These are phyloP conservation scores for Pantala flavescens DNA, from an alignment of 1,140 invertebrate genomes.

Conservation along the genomic window DNA sequence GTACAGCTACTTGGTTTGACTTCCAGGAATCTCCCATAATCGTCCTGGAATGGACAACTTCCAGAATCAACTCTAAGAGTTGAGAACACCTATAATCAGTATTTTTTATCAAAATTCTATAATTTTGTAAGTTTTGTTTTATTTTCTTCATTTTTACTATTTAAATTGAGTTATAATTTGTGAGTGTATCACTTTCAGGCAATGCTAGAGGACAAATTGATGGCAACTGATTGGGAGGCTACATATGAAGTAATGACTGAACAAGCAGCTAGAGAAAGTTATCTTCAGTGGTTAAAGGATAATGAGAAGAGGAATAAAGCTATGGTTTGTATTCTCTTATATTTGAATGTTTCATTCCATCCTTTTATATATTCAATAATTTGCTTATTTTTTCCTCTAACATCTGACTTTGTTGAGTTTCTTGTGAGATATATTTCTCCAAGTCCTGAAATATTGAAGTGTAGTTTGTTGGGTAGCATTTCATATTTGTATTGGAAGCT, in stretches of 20 bases:
- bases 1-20: too few relatives aligned
- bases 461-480: too few relatives aligned
- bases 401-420: too few relatives aligned
- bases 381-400: too few relatives aligned
- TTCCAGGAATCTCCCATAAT: too few relatives aligned
- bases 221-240: slow-evolving; percentile 87
- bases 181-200: slow-evolving; percentile 41
- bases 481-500: too few relatives aligned
- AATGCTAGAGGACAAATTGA: slow-evolving; percentile 87
- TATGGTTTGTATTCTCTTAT: slow-evolving; percentile 26
- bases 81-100: background rate
- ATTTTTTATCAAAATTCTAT: background rate
- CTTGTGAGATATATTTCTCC: too few relatives aligned
- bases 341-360: too few relatives aligned
- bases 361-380: too few relatives aligned
- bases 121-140: slow-evolving; percentile 16
- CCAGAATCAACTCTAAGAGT: too few relatives aligned
- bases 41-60: too few relatives aligned
- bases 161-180: background rate
- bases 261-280: slow-evolving; percentile 80
- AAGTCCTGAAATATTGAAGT: too few relatives aligned
- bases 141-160: slow-evolving; percentile 15
- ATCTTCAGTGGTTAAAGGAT: slow-evolving; percentile 73
- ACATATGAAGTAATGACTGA: slow-evolving; percentile 88
- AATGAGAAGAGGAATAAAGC: slow-evolving; percentile 50